Base-by-base conservation (phyloP, 2,888 invertebrate species). In the Athalia circularis region DNA sequence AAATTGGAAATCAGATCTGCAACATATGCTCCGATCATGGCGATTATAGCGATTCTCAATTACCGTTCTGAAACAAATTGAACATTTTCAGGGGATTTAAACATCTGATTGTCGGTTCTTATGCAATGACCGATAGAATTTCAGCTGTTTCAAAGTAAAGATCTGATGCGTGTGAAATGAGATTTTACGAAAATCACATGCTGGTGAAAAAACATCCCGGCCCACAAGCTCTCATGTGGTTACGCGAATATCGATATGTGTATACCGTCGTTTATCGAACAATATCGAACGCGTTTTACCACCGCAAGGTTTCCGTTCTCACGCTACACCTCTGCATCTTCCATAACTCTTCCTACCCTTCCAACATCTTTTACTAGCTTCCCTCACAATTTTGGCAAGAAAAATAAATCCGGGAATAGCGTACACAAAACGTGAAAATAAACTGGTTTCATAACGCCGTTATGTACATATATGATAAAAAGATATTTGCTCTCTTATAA, bases 181-280 rank as follows among this genome's bases (percentile, higher is more conserved):
- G 8, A n/a, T 54, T 54, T n/a, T 3, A 54, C n/a, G n/a, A 54
- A 54, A 54, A n/a, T n/a, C 11, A 61, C 11, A 61, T 6, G 61
- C 11, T n/a, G 54, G n/a, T 8, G 54, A n/a, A n/a, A 61, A 61
- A 61, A n/a, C 13, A 61, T 61, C n/a, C 13, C 3, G 2, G 4
- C 4, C 3, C 62, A 13, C 7, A 9, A 54, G 9, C 54, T 84
- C 83, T 82, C 83, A 15, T 48, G 65, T 5, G 48, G 48, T 67
- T 45, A 45, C 11, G 43, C 45, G 9, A 9, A 15, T 61, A 13
- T 43, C 47, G 11, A 47, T 65, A n/a, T 13, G 65, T 65, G 47
- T 62, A 67, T 67, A 9, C 59, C 80, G 78, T 79, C 57, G 78
- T 81, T 83, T 82, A 81, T 79, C 81, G 80, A 80, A 79, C 45